Base-by-base conservation (phyloP, 2,113 vertebrate species). In the Brachyistius frenatus region DNA sequence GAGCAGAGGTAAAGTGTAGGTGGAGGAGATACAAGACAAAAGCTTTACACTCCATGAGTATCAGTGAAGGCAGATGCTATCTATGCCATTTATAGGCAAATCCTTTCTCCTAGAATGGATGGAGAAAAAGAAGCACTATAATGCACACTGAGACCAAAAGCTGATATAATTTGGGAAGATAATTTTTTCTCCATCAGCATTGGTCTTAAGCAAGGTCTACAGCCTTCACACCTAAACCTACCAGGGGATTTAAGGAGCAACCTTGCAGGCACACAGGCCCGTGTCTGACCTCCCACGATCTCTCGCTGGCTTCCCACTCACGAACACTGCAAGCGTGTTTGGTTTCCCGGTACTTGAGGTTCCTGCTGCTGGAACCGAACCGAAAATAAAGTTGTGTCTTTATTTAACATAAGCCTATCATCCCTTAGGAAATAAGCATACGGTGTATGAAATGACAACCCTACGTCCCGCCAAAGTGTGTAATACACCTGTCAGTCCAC, bases 261-360 rank as follows among this genome's bases (percentile, higher is more conserved):
- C 44, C 44, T 11, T 4, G 11, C 5, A 46, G 44, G 7, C 44
- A 16, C 14, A 50, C 14, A 50, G 16, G 16, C 49, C 3, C 6
- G 49, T 50, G 14, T n/a, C 16, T 50, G 49, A 57, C 5, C 23
- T 32, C 5, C 14, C 3, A 5, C 57, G 57, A 74, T 56, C 32
- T 41, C 39, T 33, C 33, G 62, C 56, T 47, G 54, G 13, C 66
- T 65, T 79, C 76, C 67, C 58, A 55, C 33, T 37, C 39, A 63
- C n/a, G 68, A 37, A 30, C 47, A 62, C 7, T 32, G 16, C 14
- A 14, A 2, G 13, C 15, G 31, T 66, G 6, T 31, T 52, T 50
- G 23, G 10, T 58, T 23, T 3, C 14, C 37, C 55, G 41, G 11
- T 41, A 2, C 30, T 47, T 10, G 15, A 15, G 47, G 61, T 13